Evolutionary conservation across 2,888 invertebrate genomes (phyloP).

Genomic region (Apoda limacodes): DNA sequence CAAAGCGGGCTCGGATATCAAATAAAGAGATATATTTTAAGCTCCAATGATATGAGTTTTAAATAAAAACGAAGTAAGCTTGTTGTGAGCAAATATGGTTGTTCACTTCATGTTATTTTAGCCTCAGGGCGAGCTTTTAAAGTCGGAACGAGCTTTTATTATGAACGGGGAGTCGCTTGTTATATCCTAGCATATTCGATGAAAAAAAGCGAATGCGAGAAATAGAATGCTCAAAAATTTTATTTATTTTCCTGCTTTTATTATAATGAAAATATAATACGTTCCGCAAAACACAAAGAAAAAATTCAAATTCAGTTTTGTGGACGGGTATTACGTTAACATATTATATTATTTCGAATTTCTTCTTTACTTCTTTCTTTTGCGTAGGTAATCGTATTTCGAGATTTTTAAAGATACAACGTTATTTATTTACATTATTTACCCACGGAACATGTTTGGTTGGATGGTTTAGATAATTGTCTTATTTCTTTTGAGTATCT

Average conservation of each 20-base stretch:
- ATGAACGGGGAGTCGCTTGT: too few species aligned
- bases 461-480: slow-evolving; percentile 12
- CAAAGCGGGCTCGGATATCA: too few species aligned
- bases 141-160: too few species aligned
- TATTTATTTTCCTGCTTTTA: slow-evolving; percentile 43
- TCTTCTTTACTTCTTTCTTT: slow-evolving; percentile 18
- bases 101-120: too few species aligned
- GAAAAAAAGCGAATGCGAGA: too few species aligned
- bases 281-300: slow-evolving; percentile 33
- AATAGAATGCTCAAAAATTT: slow-evolving; percentile 31
- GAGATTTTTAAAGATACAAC: slow-evolving; percentile 22
- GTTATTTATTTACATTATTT: slow-evolving; percentile 21
- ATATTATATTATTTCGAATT: slow-evolving; percentile 29
- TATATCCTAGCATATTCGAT: too few species aligned
- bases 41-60: too few species aligned
- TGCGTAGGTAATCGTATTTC: slow-evolving; percentile 27
- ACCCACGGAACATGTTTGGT: slow-evolving; percentile 14
- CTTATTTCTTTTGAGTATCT: slow-evolving; percentile 11
- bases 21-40: too few species aligned
- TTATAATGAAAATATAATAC: slow-evolving; percentile 43
- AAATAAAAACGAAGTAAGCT: too few species aligned
- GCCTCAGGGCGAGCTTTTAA: too few species aligned
- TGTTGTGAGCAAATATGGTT: too few species aligned
- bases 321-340: slow-evolving; percentile 33
- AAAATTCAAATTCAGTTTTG: slow-evolving; percentile 38